Evolutionary conservation across 2,113 vertebrate species (phyloP).

Genomic region (Gavialis gangeticus): DNA sequence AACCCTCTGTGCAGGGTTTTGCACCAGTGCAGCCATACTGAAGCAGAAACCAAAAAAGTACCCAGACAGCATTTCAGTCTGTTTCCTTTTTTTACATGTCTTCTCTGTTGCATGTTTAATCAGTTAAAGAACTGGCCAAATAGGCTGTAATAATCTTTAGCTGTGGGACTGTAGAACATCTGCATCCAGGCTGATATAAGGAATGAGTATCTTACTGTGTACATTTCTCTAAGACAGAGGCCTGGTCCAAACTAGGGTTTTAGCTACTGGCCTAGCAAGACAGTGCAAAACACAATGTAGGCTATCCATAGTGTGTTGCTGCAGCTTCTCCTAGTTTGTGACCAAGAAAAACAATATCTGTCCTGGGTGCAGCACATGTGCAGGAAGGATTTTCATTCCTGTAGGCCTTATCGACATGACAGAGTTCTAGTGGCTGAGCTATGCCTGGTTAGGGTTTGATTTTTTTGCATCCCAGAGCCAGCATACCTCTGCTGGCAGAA

Average conservation of each 20-base stretch:
- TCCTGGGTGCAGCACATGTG: not conserved
- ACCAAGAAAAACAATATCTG: not conserved
- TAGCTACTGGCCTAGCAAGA: not conserved
- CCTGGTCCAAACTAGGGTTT: not conserved
- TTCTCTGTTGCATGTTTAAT: constrained; percentile 17
- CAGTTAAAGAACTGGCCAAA: constrained; percentile 25
- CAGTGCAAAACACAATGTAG: not conserved
- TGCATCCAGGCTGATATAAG: not conserved
- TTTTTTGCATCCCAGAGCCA: too few relatives aligned
- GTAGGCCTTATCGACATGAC: too few relatives aligned
- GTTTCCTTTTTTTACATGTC: not conserved
- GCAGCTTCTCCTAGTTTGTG: not conserved
- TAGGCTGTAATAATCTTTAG: constrained; percentile 44
- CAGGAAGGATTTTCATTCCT: not conserved
- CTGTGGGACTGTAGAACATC: not conserved
- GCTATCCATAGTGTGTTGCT: not conserved
- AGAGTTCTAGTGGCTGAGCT: too few relatives aligned
- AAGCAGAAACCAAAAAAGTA: not conserved
- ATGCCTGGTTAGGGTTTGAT: too few relatives aligned
- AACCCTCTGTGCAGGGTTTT: not conserved
- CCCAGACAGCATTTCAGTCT: not conserved
- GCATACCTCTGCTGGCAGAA: too few relatives aligned
- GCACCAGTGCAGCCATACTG: not conserved
- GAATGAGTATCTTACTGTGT: not conserved
- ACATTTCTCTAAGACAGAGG: not conserved